Base-by-base conservation (phyloP, 1,140 invertebrate species). In the Amyelois transitella region DNA sequence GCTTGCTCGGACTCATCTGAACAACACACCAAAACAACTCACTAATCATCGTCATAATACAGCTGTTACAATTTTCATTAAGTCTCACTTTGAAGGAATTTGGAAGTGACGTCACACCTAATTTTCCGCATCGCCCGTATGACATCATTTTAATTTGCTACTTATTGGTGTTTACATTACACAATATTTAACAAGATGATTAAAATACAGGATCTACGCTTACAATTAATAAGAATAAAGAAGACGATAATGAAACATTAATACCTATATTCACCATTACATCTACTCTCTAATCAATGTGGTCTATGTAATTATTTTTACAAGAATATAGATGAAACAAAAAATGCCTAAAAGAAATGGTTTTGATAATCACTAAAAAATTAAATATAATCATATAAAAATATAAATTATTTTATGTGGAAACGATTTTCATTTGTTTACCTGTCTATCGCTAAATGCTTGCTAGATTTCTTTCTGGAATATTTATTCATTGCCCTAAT, bases 401-500 rank as follows among this genome's bases (percentile, higher is more conserved):
- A 17, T 24, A 47, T 48, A 22, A 32, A 57, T 20, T 50, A 32
- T 10, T 32, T 6, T 10, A 32, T 32, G 10, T 10, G 28, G 12
- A 32, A 32, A 32, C 28, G 4, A 38, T 14, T 38, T 14, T 38
- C n/a, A 14, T 5, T 14, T 14, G 12, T 38, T 38, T 56, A 82
- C 77, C 77, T 84, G 65, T 81, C 61, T 72, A 78, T 82, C 61
- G 45, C 12, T 43, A 74, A 75, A 69, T 67, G 66, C 60, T 65
- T 73, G 47, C 49, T 73, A 63, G 67, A 62, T 75, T 75, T 84
- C 71, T 77, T 82, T 55, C 72, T 75, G 58, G 62, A 77, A 73
- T 66, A 74, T 76, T 78, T 83, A 80, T 75, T 83, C 79, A 84
- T 86, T 75, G 70, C 78, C 71, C 63, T 81, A 77, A 80, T 72